Evolutionary conservation across 2,113 vertebrate genomes (phyloP), one percentile per base, ranked within the genome.

Genomic region (Vicugna pacos): DNA sequence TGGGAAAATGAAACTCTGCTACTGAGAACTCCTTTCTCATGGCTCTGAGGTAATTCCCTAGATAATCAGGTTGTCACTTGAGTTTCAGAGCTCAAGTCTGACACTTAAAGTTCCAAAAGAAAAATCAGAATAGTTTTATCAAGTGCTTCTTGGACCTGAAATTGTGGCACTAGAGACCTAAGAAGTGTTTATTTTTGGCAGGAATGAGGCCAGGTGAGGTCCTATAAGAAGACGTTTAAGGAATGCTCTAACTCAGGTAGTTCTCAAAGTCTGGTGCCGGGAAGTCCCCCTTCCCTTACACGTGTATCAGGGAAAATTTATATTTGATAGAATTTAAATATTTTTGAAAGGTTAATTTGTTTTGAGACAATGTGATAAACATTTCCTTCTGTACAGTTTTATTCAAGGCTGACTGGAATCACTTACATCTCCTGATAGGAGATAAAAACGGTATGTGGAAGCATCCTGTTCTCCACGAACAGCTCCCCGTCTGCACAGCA

Each of bases 381-480:
- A 87, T 89, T 89, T 92, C 70, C 91, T 52, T 28, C 48, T 64
- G 6, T 26, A 26, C 17, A 38, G 32, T 69, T 75, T 67, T 73
- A 20, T 64, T 80, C 79, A 81, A 67, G 65, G 60, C 52, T 94
- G 79, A 56, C 58, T 81, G 76, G 80, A 90, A 93, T 95, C n/a
- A 81, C 58, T 94, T 89, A 50, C 13, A 48, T 86, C 81, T 93
- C 91, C 42, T 89, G 38, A 67, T 73, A 20, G 69, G 64, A 96
- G 54, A 82, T 94, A 84, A 96, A 97, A 92, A 76, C 73, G 94
- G 60, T 80, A 62, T 80, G 52, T 75, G 50, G 83, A 96, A 81
- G 86, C 42, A 72, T 70, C 48, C 75, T 83, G 42, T 84, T 95
- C 93, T 72, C 85, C 19, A 65, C 3, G 16, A 82, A 70, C 17